These are phyloP conservation scores for Crematogaster levior DNA, from an alignment of 2,888 invertebrate species.

Conservation along the genomic window DNA sequence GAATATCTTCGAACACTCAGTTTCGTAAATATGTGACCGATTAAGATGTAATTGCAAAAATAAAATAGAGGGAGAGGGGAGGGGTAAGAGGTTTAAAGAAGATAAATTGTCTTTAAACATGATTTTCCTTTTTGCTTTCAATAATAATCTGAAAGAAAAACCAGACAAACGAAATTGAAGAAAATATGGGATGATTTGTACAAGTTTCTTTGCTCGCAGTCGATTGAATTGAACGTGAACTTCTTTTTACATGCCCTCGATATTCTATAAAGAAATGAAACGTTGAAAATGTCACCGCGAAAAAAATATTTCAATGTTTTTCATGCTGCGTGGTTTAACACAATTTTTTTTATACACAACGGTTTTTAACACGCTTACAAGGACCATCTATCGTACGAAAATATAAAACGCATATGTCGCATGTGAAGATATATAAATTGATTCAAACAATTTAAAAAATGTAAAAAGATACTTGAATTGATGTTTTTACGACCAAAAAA, in stretches of 20 bases:
- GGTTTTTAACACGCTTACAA: not conserved
- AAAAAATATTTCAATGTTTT: constrained; percentile 26
- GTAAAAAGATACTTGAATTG: not conserved
- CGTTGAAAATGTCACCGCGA: not conserved
- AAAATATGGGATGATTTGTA: not conserved
- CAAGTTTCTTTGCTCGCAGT: not conserved
- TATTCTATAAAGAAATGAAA: not conserved
- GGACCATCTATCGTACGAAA: not conserved
- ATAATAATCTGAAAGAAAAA: not conserved
- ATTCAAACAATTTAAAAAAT: not conserved
- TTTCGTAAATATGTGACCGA: constrained; percentile 5
- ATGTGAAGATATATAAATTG: not conserved
- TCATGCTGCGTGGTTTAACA: not conserved
- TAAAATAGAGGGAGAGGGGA: no score
- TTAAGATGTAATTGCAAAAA: not conserved
- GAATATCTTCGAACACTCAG: no score
- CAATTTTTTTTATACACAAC: constrained; percentile 1
- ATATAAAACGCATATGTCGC: not conserved
- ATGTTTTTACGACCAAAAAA: not conserved
- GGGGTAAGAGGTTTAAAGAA: not conserved
- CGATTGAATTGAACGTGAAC: constrained; percentile 4
- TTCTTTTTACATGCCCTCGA: no score
- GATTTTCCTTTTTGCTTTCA: constrained; percentile 11
- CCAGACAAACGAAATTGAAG: not conserved
- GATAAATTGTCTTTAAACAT: constrained; percentile 12